A percentile compares a stretch with the other conserved stretches of the same genome.
Conservation (phyloP, 2,797 vertebrate species). For the Enteromius afrohamiltoni region DNA sequence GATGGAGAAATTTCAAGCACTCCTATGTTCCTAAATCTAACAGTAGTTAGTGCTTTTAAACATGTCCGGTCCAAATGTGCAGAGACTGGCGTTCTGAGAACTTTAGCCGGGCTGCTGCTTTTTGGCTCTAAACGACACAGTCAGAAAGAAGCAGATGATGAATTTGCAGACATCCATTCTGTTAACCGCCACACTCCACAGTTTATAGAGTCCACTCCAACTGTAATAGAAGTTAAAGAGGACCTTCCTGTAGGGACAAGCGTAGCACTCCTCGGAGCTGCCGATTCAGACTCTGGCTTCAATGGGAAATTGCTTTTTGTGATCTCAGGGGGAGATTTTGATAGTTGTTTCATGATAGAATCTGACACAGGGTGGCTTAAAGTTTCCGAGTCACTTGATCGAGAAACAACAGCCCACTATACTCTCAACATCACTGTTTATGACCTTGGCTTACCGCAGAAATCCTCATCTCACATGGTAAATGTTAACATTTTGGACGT, state of each 20-base stretch:
- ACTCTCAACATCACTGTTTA: slow-evolving; percentile 82
- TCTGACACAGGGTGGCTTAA: slow-evolving; percentile 83
- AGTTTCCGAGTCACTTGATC: slow-evolving; percentile 81
- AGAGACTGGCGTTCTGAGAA: slow-evolving; percentile 84
- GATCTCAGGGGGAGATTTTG: slow-evolving; percentile 83
- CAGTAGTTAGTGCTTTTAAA: slow-evolving; percentile 76
- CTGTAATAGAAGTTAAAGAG: slow-evolving; percentile 79
- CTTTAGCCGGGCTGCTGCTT: slow-evolving; percentile 81
- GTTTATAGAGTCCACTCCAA: slow-evolving; percentile 74
- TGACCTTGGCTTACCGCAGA: slow-evolving; percentile 86
- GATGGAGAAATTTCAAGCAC: slow-evolving; percentile 83
- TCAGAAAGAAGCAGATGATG: slow-evolving; percentile 75
- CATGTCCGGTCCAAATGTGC: slow-evolving; percentile 77
- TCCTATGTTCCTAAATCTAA: slow-evolving; percentile 81
- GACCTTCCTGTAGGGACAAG: slow-evolving; percentile 73
- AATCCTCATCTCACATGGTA: slow-evolving; percentile 78
- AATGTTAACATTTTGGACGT: slow-evolving; percentile 79
- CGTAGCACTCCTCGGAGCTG: slow-evolving; percentile 75
- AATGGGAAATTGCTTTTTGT: slow-evolving; percentile 84
- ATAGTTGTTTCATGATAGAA: slow-evolving; percentile 81
- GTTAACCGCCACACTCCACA: slow-evolving; percentile 79
- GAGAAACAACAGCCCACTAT: slow-evolving; percentile 80
- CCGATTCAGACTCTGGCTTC: slow-evolving; percentile 84
- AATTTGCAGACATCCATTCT: slow-evolving; percentile 79
- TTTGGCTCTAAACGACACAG: slow-evolving; percentile 79